Evolutionary conservation across 2,888 invertebrate genomes (phyloP).

Genomic region (Parthenolecanium corni): DNA sequence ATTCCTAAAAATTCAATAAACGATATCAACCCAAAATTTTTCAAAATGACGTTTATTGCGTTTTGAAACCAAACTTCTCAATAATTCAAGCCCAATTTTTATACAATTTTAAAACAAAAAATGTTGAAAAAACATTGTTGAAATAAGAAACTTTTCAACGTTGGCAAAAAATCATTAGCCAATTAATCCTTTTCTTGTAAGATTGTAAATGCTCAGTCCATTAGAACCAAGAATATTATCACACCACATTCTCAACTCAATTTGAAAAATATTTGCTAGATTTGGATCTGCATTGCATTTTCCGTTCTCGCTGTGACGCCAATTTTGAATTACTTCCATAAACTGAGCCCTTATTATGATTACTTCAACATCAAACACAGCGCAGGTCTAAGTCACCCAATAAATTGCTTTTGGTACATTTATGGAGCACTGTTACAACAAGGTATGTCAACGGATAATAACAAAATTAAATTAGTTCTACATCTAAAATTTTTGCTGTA

Average conservation of each 20-base stretch:
- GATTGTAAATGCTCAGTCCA: neutral
- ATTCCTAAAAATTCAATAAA: too few species aligned
- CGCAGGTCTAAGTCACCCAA: slow-evolving; percentile 34
- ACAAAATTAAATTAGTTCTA: neutral
- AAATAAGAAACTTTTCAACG: too few species aligned
- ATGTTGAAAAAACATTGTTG: too few species aligned
- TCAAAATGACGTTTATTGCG: too few species aligned
- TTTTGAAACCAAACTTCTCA: too few species aligned
- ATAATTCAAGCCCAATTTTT: too few species aligned
- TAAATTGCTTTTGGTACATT: slow-evolving; percentile 72
- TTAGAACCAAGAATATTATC: slow-evolving; percentile 19
- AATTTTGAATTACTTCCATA: slow-evolving; percentile 59
- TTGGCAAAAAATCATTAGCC: too few species aligned
- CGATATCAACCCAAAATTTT: too few species aligned
- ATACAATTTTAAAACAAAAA: too few species aligned
- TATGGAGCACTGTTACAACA: slow-evolving; percentile 84
- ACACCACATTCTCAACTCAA: too few species aligned
- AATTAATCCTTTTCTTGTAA: neutral
- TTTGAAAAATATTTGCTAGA: too few species aligned
- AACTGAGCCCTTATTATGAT: slow-evolving; percentile 58
- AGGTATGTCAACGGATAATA: slow-evolving; percentile 46
- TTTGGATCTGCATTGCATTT: slow-evolving; percentile 68
- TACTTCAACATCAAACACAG: slow-evolving; percentile 46
- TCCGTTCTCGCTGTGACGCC: slow-evolving; percentile 67
- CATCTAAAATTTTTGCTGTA: neutral